A percentile compares a stretch with the other conserved stretches of the same genome.
Conservation (phyloP, 53 echinoderm and acorn worm genomes). For the Henricia sp. region DNA sequence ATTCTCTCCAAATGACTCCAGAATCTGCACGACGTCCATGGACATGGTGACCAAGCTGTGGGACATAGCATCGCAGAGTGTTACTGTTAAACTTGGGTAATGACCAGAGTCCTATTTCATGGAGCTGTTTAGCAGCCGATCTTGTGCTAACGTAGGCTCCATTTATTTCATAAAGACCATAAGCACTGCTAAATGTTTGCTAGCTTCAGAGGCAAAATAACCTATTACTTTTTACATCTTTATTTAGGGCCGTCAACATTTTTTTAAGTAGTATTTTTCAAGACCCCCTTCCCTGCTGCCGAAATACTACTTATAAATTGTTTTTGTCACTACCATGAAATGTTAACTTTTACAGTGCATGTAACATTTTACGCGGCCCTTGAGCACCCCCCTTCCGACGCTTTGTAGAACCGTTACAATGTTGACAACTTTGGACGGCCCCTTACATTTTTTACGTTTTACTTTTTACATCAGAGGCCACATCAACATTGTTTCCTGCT, state of each 20-base stretch:
- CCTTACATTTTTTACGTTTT: not conserved
- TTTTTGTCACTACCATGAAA: not conserved
- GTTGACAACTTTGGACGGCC: not conserved
- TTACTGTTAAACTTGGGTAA: slow-evolving; percentile 83
- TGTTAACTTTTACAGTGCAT: not conserved
- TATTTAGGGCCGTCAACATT: too few relatives aligned
- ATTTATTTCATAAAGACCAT: too few relatives aligned
- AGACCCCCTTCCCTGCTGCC: too few relatives aligned
- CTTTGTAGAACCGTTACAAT: not conserved
- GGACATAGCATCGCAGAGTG: slow-evolving; percentile 74
- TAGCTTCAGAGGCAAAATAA: too few relatives aligned
- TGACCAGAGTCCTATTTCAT: not conserved
- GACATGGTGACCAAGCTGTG: slow-evolving; percentile 93
- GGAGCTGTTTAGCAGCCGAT: too few relatives aligned
- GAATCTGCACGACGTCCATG: slow-evolving; percentile 94
- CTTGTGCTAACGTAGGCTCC: too few relatives aligned
- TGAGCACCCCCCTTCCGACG: too few relatives aligned
- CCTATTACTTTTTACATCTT: too few relatives aligned
- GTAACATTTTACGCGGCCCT: too few relatives aligned
- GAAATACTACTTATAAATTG: too few relatives aligned
- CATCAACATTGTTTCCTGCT: slow-evolving; percentile 91
- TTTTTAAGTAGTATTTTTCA: too few relatives aligned
- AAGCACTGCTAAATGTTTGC: too few relatives aligned
- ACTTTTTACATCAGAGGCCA: slow-evolving; percentile 73
- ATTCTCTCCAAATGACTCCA: slow-evolving; percentile 93